Evolutionary conservation across 2,888 invertebrate genomes (phyloP).

Genomic region (Macaria notata): DNA sequence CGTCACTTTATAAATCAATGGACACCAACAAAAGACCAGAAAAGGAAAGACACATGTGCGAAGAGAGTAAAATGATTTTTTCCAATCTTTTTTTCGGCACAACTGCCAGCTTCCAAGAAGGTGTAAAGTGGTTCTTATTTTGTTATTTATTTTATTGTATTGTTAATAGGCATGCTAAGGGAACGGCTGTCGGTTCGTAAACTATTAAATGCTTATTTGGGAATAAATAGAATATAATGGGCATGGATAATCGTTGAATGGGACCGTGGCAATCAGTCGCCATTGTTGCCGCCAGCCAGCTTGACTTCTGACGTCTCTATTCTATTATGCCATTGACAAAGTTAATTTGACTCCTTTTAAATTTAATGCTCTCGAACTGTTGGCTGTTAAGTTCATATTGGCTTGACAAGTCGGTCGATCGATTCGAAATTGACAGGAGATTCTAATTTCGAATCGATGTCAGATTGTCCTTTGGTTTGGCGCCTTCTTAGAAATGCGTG

Average conservation of each 20-base stretch:
- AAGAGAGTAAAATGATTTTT: slow-evolving; percentile 45
- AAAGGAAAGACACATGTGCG: slow-evolving; percentile 45
- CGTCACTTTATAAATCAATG: slow-evolving; percentile 42
- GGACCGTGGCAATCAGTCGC: slow-evolving; percentile 66
- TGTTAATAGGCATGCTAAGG: slow-evolving; percentile 80
- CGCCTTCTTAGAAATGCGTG: slow-evolving; percentile 62
- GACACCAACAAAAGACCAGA: slow-evolving; percentile 56
- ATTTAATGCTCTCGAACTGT: slow-evolving; percentile 20
- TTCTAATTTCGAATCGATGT: slow-evolving; percentile 2
- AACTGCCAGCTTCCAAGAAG: slow-evolving; percentile 79
- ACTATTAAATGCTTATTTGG: slow-evolving; percentile 81
- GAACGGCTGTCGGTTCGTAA: slow-evolving; percentile 62
- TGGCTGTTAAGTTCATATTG: slow-evolving; percentile 32
- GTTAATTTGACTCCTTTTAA: slow-evolving; percentile 37
- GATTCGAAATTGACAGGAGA: slow-evolving; percentile 23
- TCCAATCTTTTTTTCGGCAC: slow-evolving; percentile 56
- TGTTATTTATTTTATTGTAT: slow-evolving; percentile 81
- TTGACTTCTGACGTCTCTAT: slow-evolving; percentile 75
- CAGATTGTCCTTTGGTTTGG: slow-evolving; percentile 41
- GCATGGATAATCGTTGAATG: slow-evolving; percentile 76
- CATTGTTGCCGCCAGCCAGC: slow-evolving; percentile 60
- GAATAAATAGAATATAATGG: slow-evolving; percentile 82
- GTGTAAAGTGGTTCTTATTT: slow-evolving; percentile 79
- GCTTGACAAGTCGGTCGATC: slow-evolving; percentile 8
- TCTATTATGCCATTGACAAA: slow-evolving; percentile 44